A percentile compares a stretch with the other conserved stretches of the same genome.
Evolutionary conservation across 2,888 invertebrate genomes (phyloP).

Genomic region (Amphipoea oculea): DNA sequence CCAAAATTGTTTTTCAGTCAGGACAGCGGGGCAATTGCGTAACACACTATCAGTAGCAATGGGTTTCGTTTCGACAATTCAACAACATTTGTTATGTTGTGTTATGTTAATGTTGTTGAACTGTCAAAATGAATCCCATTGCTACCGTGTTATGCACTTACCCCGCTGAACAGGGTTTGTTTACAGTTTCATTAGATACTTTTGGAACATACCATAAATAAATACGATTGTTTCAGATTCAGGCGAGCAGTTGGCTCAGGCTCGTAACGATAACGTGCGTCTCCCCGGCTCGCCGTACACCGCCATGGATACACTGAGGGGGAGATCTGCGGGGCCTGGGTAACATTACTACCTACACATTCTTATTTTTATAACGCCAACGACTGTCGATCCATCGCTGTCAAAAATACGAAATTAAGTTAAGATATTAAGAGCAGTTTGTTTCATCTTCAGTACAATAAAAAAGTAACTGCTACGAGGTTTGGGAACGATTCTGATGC

Average conservation of each 20-base stretch:
- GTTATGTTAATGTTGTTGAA: no score
- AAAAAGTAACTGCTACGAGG: no score
- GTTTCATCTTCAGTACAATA: neutral
- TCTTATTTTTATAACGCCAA: neutral
- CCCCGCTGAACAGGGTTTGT: no score
- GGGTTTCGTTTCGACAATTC: no score
- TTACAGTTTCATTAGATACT: no score
- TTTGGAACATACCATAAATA: neutral
- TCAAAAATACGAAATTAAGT: neutral
- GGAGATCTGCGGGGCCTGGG: constrained; percentile 79
- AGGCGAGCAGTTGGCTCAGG: constrained; percentile 77
- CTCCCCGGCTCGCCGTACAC: constrained; percentile 82
- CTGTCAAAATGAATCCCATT: no score
- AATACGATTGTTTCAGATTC: constrained; percentile 49
- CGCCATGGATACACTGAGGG: constrained; percentile 79
- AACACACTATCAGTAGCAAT: no score
- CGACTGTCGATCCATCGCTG: neutral
- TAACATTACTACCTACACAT: constrained; percentile 16
- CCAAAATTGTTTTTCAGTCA: no score
- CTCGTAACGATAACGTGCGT: constrained; percentile 86
- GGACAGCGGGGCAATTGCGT: no score
- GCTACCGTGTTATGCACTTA: no score
- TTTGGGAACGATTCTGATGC: no score
- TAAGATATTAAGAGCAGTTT: neutral
- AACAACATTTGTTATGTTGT: no score